Conservation (phyloP, 2,113 vertebrate species). For the Aptenodytes patagonicus region DNA sequence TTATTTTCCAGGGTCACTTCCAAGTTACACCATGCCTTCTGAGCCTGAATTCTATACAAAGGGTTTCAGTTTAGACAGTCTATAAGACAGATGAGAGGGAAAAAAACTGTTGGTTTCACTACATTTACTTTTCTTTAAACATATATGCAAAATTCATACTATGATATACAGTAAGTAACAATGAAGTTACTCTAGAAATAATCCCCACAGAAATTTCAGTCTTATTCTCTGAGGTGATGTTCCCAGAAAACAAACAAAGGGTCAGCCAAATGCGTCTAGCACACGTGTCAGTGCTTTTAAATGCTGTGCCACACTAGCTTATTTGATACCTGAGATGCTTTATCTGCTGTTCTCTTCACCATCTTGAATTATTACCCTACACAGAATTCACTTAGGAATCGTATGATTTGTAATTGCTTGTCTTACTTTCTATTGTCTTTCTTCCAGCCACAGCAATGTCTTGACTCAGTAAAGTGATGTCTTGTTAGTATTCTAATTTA, state of each 20-base stretch:
- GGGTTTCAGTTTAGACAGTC: background rate
- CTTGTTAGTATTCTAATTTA: conserved; percentile 21
- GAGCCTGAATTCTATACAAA: background rate
- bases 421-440: background rate
- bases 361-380: background rate
- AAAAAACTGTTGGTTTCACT: background rate
- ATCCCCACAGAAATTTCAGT: background rate
- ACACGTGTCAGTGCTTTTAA: background rate
- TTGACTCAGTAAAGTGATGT: background rate
- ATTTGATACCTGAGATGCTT: background rate
- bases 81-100: background rate
- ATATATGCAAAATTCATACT: background rate
- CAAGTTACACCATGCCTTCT: background rate
- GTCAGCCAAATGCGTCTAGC: background rate
- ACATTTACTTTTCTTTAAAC: background rate
- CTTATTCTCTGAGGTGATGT: background rate
- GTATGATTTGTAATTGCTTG: background rate
- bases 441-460: background rate
- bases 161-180: background rate
- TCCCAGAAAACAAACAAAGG: background rate
- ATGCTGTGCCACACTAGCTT: background rate
- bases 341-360: background rate
- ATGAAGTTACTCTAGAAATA: background rate
- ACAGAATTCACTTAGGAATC: background rate
- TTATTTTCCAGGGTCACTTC: conserved; percentile 4